Base-by-base conservation (phyloP, 2,888 invertebrate genomes). In the Ochropleura plecta region DNA sequence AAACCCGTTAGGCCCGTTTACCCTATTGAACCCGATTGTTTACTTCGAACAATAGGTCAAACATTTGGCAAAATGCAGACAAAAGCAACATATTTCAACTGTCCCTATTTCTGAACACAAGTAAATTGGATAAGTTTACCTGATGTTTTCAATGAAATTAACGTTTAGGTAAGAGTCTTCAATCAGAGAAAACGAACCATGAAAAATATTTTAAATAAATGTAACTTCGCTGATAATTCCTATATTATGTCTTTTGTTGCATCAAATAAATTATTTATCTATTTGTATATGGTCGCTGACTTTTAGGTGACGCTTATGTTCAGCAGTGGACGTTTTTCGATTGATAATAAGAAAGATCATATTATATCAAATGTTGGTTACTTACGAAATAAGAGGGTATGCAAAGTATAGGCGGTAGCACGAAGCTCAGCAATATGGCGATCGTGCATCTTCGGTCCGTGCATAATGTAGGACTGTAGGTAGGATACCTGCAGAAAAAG, bases 311-410 rank as follows among this genome's bases (percentile, higher is more conserved):
- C 1, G 30, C 30, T 14, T 6, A 30, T 12, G 14, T 5, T 3
- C 57, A 30, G 20, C 6, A 14, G 55, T 14, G 12, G 0, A 0
- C 12, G 8, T 14, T 16, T 57, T 14, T 7, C 30, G 1, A 57
- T 7, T 57, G 30, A 7, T 57, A 30, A 30, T 30, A 30, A 30
- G 30, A 30, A 30, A 3, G 5, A 20, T 53, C 14, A 57, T 57
- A 40, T 40, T 0, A 62, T 1, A 12, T 44, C n/a, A 10, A 42
- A 5, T 6, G 12, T 3, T n/a, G 95, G n/a, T 3, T 62, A 95
- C 96, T 95, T 89, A 96, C 97, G 88, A 98, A 97, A 93, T 98
- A 98, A 69, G 98, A 98, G 7, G 99, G 99, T 86, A 98, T 97
- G 93, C 99, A 99, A 55, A 99, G 97, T 77, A 99, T 93, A 0